Base-by-base conservation (phyloP, 2,113 vertebrate species). In the Macroglossus sobrinus region DNA sequence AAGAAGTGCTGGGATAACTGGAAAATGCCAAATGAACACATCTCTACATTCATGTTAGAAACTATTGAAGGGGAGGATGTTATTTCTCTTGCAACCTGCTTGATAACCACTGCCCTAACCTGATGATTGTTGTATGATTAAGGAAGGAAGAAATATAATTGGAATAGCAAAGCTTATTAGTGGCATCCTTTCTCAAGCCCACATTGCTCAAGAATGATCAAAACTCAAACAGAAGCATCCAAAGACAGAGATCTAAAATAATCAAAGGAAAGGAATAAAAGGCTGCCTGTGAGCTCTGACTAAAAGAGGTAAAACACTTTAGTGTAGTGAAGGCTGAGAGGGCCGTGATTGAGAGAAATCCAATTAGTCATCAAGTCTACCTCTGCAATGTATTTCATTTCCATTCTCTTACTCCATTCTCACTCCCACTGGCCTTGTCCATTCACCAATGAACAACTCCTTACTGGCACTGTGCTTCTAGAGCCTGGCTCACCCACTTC, bases 231-330 rank as follows among this genome's bases (percentile, higher is more conserved):
- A 89, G 95, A 92, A 57, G 57, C 81, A 89, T 95, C 78, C 43
- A 0, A 9, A 93, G 88, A 95, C 66, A 68, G 76, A 18, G 35
- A 71, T 61, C 47, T 94, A 95, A 92, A 95, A 95, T 90, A 95
- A 84, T 84, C 86, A 91, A 63, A 88, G 53, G 84, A 85, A 87
- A 90, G 24, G 63, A 86, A 91, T 76, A 88, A 90, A 94, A 80
- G 75, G 76, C 78, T 15, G 19, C 47, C 84, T 57, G 45, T 43
- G 53, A 92, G 75, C 63, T 72, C 78, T 63, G 55, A 50, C 35
- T 55, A 4, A 59, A 79, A 91, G 71, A 89, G 75, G 64, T 33
- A 47, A 88, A 69, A 84, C 0, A 9, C 80, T 87, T 81, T 47
- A 59, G 89, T 53, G 74, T 86, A 50, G 47, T 35, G 40, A 94